Evolutionary conservation across 2,797 vertebrate species (phyloP).

Genomic region (Helarctos malayanus): DNA sequence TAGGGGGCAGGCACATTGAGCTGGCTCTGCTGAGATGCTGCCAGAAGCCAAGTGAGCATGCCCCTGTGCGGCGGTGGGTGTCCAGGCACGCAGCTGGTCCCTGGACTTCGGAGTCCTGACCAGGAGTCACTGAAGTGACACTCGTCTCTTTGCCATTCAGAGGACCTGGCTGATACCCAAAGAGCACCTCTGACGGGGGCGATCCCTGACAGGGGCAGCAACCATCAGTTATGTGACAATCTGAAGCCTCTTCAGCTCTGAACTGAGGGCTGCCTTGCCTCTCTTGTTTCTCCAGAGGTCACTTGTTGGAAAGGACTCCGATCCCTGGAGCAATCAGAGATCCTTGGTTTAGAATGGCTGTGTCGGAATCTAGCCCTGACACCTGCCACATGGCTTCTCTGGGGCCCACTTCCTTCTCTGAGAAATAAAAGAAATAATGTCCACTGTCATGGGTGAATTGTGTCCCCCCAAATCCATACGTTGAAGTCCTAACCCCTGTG

Average conservation of each 20-base stretch:
- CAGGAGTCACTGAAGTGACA: background rate
- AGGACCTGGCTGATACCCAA: fast-evolving
- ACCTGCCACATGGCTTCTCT: background rate
- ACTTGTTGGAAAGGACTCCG: background rate
- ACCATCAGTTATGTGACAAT: fast-evolving
- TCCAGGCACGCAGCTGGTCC: fast-evolving
- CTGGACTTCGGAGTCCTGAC: background rate
- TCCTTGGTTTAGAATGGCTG: background rate
- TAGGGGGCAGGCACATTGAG: fast-evolving
- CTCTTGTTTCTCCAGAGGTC: background rate
- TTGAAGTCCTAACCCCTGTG: background rate
- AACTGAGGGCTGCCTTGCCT: background rate
- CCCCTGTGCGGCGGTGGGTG: fast-evolving
- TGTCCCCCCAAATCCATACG: background rate
- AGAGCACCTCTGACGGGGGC: background rate
- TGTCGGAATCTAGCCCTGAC: too few relatives aligned
- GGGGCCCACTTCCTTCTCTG: background rate
- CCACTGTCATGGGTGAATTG: fast-evolving
- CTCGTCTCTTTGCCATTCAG: fast-evolving
- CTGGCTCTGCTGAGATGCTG: background rate
- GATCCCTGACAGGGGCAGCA: fast-evolving
- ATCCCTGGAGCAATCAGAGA: too few relatives aligned
- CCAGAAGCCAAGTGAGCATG: fast-evolving
- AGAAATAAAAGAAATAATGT: background rate
- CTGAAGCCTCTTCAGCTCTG: too few relatives aligned